Evolutionary conservation across 2,113 vertebrate species (phyloP), one percentile per base, ranked within the genome.

Genomic region (Octodon degus): DNA sequence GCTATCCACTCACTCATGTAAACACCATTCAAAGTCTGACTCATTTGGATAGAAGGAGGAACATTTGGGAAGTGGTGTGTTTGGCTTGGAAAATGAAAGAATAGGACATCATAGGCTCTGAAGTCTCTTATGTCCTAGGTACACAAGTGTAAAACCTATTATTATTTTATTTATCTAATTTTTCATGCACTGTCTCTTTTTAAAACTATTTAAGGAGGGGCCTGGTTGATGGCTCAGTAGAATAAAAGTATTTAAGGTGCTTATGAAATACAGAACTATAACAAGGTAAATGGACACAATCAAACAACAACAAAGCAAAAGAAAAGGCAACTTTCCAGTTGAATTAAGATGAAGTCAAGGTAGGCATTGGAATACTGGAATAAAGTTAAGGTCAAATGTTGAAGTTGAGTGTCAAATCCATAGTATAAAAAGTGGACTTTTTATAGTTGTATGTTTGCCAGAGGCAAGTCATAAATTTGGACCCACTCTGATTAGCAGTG

Each of bases 51-150:
- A 24, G 19, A 50, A 72, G 32, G 11, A 80, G 50, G n/a, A 74
- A 74, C 40, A 85, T 34, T 37, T 22, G 19, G 13, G 14, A 84
- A 74, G 63, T 88, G 27, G 10, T 37, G 19, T 11, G 13, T 74
- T 74, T 43, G 7, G 8, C 76, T 80, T 86, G 63, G 81, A 92
- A 93, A 74, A 67, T 43, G 37, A 89, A 89, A 89, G 32, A 91
- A 32, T 3, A 91, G 4, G 25, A 58, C 7, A 65, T 53, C 60
- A 50, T 32, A 58, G 47, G 76, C 27, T 80, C 65, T 13, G 1
- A 93, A 80, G 16, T 12, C 87, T 86, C 58, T 72, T 76, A 76
- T 43, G 70, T 86, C 24, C 2, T 55, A 19, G 7, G 70, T 72
- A 85, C 37, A 86, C 63, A 80, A 55, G 47, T 65, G 9, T 93